Evolutionary conservation across 2,888 invertebrate species (phyloP).

Genomic region (Clusia tigrina): DNA sequence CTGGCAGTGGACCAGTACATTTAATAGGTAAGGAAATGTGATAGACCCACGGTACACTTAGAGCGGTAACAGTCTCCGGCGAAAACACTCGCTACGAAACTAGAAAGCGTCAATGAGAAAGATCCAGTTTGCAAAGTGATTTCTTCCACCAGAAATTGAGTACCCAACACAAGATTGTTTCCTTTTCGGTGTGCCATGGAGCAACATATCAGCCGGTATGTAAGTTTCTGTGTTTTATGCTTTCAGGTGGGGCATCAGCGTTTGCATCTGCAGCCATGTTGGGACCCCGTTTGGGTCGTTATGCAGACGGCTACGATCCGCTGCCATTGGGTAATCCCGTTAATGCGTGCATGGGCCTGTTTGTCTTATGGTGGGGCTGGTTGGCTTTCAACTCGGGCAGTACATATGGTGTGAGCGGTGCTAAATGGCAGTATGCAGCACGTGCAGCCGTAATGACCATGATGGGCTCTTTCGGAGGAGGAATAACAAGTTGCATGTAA

Average conservation of each 20-base stretch:
- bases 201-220: too few species aligned
- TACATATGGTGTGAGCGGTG: constrained; percentile 79
- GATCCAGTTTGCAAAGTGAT: too few species aligned
- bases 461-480: constrained; percentile 91
- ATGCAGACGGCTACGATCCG: constrained; percentile 78
- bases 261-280: constrained; percentile 90
- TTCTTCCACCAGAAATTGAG: too few species aligned
- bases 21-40: constrained; percentile 71
- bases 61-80: too few species aligned
- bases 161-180: too few species aligned
- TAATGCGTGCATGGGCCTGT: constrained; percentile 89
- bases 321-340: constrained; percentile 87
- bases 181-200: too few species aligned
- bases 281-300: constrained; percentile 86
- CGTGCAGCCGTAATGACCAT: constrained; percentile 90
- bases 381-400: constrained; percentile 94
- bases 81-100: too few species aligned
- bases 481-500: constrained; percentile 69
- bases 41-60: too few species aligned
- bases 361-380: constrained; percentile 98
- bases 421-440: constrained; percentile 91
- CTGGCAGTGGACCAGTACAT: constrained; percentile 91
- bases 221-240: too few species aligned
- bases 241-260: constrained; percentile 74
- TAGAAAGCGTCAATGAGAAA: too few species aligned